Conservation (phyloP, 1,140 invertebrate genomes). For the Arion vulgaris region DNA sequence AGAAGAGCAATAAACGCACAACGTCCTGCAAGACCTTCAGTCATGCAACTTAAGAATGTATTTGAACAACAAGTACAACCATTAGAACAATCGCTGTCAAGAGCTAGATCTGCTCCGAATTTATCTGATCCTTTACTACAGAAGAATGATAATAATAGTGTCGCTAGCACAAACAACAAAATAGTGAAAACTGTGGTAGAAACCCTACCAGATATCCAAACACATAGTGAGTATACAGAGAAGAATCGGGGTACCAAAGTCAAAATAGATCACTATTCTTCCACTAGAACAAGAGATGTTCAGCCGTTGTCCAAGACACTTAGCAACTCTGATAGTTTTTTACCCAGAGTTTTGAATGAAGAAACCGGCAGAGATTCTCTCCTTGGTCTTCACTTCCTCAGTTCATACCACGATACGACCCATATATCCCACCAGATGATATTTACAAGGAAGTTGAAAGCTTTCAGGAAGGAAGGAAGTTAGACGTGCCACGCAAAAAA, state of each 20-base stretch:
- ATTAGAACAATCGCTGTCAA: conserved; percentile 21
- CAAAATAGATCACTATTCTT: neutral
- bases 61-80: conserved; percentile 23
- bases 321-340: neutral
- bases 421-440: conserved; percentile 55
- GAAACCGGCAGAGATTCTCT: neutral
- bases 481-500: conserved; percentile 38
- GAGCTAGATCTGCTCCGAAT: conserved; percentile 57
- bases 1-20: neutral
- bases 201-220: conserved; percentile 50
- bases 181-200: conserved; percentile 50
- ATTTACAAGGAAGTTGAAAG: conserved; percentile 55
- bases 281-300: neutral
- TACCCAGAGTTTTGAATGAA: neutral
- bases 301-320: too few species aligned
- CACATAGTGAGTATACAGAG: conserved; percentile 27
- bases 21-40: neutral
- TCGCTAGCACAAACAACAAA: neutral
- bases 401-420: conserved; percentile 37
- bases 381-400: neutral
- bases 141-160: neutral
- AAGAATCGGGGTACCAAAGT: neutral
- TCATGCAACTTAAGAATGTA: conserved; percentile 27
- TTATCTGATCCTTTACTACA: conserved; percentile 25
- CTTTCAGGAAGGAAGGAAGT: conserved; percentile 45